A percentile compares a stretch with the other conserved stretches of the same genome.
Conservation (phyloP, 2,888 invertebrate species). For the Trachelus troglodyta region DNA sequence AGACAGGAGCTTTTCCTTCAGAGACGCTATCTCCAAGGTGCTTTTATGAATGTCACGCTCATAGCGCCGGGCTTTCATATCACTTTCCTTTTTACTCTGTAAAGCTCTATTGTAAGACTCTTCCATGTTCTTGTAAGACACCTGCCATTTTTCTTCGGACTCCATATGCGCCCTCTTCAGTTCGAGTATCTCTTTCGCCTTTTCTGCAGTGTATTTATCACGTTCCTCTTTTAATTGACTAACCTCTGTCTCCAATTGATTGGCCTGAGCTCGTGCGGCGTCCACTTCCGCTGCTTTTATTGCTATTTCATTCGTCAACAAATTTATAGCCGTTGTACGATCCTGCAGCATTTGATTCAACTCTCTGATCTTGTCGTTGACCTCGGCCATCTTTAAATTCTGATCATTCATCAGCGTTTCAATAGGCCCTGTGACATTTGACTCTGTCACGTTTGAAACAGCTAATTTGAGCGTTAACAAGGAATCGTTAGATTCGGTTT, state of each 20-base stretch:
- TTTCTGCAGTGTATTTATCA: constrained; percentile 36
- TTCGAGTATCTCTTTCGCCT: constrained; percentile 38
- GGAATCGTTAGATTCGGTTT: constrained; percentile 19
- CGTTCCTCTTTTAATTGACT: constrained; percentile 36
- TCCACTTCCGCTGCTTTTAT: constrained; percentile 35
- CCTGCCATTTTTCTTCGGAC: constrained; percentile 38
- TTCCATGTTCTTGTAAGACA: constrained; percentile 39
- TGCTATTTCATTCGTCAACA: constrained; percentile 42
- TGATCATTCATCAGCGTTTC: constrained; percentile 16
- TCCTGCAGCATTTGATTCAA: constrained; percentile 49
- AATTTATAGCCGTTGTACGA: constrained; percentile 43
- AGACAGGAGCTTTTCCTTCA: constrained; percentile 45
- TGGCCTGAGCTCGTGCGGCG: constrained; percentile 18
- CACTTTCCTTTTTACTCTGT: constrained; percentile 42
- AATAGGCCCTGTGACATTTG: not conserved
- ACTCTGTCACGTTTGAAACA: not conserved
- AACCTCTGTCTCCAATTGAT: constrained; percentile 39
- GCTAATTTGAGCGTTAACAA: not conserved
- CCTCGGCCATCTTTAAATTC: constrained; percentile 8
- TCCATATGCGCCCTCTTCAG: constrained; percentile 35
- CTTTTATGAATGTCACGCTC: constrained; percentile 49
- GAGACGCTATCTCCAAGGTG: constrained; percentile 34
- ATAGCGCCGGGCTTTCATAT: constrained; percentile 36
- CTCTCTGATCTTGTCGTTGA: constrained; percentile 39
- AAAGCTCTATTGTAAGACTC: constrained; percentile 31